Base-by-base conservation (phyloP, 1,140 invertebrate genomes). In the Steinernema feltiae region DNA sequence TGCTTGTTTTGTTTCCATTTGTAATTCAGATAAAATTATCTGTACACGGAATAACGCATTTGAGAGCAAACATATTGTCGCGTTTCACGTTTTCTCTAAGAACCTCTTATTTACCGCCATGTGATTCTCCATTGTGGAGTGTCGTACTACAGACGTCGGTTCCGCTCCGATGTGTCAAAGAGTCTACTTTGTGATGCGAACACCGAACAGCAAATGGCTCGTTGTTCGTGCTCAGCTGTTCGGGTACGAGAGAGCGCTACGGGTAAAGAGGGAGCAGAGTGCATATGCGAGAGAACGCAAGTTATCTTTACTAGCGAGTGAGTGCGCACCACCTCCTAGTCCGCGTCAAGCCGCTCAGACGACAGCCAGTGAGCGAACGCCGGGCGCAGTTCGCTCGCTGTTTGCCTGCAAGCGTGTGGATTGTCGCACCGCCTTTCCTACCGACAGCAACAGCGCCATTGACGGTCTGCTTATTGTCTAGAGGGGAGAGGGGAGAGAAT, bases 271-370 rank as follows among this genome's bases (percentile, higher is more conserved):
- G 24, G 53, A 7, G 53, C 53, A 63, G 53, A 63, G 53, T 63
- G 53, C 24, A 63, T 63, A 63, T 63, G 53, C 7, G 24, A 63
- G 7, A 21, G 53, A 63, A 63, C 53, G 24, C 53, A 63, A 63
- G 53, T 63, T 63, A 63, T 63, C 53, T 63, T 63, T 63, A 63
- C 53, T 21, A 63, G 15, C 24, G 24, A 15, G 53, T 63, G 53
- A 63, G 53, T 63, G 53, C 53, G 53, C 53, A 27, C 53, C 53
- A 27, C 53, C 24, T 63, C 53, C 53, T 27, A 12, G 7, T 3
- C 53, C 15, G 53, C 24, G 53, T 63, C 53, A 27, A 63, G 53
- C 53, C 53, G 24, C 24, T 27, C 53, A 27, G 53, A 27, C 53
- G 24, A 63, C 53, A 63, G 24, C 53, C 15, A 3, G 53, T 27